A percentile compares a stretch with the other conserved stretches of the same genome.
These are phyloP conservation scores for Rhynchonycteris naso DNA, from an alignment of 2,797 vertebrate species.

Conservation along the genomic window DNA sequence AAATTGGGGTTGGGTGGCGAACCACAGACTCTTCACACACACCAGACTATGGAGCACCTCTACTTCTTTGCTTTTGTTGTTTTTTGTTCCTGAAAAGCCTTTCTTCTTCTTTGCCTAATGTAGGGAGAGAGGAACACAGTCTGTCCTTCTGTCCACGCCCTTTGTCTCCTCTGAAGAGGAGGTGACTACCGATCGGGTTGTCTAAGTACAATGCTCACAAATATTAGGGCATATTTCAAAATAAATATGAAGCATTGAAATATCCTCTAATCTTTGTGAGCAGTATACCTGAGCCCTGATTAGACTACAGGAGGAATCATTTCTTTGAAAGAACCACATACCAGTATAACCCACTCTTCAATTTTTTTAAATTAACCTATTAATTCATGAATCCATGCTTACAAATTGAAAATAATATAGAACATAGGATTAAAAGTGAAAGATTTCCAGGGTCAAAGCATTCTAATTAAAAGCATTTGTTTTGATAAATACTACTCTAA, in stretches of 20 bases:
- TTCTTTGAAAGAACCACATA: not conserved
- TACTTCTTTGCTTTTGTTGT: not conserved
- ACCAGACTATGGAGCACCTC: not conserved
- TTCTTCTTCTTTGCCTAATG: not conserved
- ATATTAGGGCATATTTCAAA: no score
- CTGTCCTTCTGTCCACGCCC: not conserved
- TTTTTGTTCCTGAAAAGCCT: not conserved
- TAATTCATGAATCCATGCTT: slow-evolving; percentile 20
- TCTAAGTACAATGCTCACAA: not conserved
- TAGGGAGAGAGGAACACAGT: not conserved
- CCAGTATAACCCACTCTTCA: not conserved
- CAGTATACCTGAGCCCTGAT: not conserved
- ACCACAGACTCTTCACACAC: not conserved
- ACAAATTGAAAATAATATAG: not conserved
- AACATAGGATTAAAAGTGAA: slow-evolving; percentile 9
- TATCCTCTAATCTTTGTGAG: no score
- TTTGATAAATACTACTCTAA: not conserved
- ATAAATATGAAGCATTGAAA: no score
- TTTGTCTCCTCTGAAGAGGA: not conserved
- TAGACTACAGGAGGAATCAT: not conserved
- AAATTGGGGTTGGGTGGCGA: not conserved
- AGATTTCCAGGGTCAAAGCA: not conserved
- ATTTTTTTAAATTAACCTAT: not conserved
- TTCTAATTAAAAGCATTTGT: not conserved
- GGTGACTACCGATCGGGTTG: not conserved